Conservation (phyloP, 1,140 invertebrate species). For the Caenorhabditis brenneri region DNA sequence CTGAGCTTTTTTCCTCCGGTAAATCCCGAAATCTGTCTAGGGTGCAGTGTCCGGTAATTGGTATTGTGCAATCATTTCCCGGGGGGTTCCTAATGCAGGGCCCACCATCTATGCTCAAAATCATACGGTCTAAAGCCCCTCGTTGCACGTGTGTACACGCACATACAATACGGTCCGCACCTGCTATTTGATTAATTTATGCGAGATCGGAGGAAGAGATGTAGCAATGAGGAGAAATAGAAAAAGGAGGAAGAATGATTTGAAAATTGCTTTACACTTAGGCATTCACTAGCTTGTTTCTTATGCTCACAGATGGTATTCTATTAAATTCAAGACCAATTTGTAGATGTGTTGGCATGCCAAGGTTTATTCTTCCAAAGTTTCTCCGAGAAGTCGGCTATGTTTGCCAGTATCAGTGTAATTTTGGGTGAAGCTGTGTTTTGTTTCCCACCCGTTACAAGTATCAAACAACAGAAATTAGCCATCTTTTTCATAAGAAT, state of each 20-base stretch:
- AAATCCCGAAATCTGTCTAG: slow-evolving; percentile 26
- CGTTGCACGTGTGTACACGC: not conserved
- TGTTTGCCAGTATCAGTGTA: too few species aligned
- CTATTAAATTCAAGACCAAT: not conserved
- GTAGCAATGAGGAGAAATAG: slow-evolving; percentile 6
- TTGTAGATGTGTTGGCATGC: too few species aligned
- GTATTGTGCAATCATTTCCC: slow-evolving; percentile 1
- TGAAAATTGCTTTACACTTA: slow-evolving; percentile 31
- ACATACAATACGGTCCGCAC: slow-evolving; percentile 37
- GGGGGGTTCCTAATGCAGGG: not conserved
- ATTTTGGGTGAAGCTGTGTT: too few species aligned
- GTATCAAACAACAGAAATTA: too few species aligned
- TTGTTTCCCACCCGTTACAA: too few species aligned
- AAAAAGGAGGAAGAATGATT: not conserved
- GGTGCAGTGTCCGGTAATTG: slow-evolving; percentile 1
- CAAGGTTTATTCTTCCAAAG: too few species aligned
- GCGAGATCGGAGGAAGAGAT: not conserved
- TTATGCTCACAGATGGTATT: slow-evolving; percentile 30
- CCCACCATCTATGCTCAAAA: not conserved
- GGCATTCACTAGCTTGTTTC: slow-evolving; percentile 3
- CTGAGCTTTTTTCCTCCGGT: slow-evolving; percentile 9
- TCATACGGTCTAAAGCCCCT: slow-evolving; percentile 16
- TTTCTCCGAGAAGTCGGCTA: too few species aligned
- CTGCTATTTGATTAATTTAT: slow-evolving; percentile 43
- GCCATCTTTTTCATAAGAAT: too few species aligned